Conservation (phyloP, 2,888 invertebrate species). For the Polylopha cassiicola region DNA sequence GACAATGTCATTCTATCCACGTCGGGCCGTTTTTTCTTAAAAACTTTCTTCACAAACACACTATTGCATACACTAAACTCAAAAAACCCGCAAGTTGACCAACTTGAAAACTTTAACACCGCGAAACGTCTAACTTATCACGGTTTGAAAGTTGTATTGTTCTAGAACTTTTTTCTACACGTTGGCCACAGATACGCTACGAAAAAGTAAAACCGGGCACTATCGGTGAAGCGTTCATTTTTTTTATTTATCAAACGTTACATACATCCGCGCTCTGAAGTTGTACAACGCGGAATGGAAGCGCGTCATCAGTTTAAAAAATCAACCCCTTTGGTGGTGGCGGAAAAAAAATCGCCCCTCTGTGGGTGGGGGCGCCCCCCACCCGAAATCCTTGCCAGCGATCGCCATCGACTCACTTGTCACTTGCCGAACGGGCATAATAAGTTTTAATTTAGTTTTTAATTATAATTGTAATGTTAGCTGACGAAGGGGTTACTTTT, state of each 20-base stretch:
- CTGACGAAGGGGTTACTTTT: constrained; percentile 21
- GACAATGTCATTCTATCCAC: constrained; percentile 75
- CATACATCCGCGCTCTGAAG: constrained; percentile 75
- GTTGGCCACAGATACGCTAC: constrained; percentile 60
- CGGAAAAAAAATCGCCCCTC: constrained; percentile 69
- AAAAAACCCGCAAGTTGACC: constrained; percentile 25
- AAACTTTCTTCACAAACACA: constrained; percentile 12
- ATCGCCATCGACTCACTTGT: constrained; percentile 72
- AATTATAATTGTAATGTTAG: constrained; percentile 37
- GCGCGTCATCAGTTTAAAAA: constrained; percentile 79
- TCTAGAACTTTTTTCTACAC: constrained; percentile 50
- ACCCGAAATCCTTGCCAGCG: constrained; percentile 75
- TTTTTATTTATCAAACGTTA: constrained; percentile 71
- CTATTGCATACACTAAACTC: constrained; percentile 4
- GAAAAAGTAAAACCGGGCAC: constrained; percentile 62
- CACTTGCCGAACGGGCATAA: constrained; percentile 76
- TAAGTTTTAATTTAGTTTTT: constrained; percentile 68
- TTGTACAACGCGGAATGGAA: constrained; percentile 78
- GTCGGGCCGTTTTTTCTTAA: constrained; percentile 12
- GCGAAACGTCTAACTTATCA: constrained; percentile 28
- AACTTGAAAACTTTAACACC: constrained; percentile 26
- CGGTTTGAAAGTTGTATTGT: constrained; percentile 35
- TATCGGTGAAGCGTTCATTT: constrained; percentile 70
- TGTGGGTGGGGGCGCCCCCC: constrained; percentile 61
- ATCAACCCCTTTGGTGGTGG: constrained; percentile 76